A percentile compares a stretch with the other conserved stretches of the same genome.
These are phyloP conservation scores for Graptemys geographica DNA, from an alignment of 2,797 vertebrate species.

Conservation along the genomic window DNA sequence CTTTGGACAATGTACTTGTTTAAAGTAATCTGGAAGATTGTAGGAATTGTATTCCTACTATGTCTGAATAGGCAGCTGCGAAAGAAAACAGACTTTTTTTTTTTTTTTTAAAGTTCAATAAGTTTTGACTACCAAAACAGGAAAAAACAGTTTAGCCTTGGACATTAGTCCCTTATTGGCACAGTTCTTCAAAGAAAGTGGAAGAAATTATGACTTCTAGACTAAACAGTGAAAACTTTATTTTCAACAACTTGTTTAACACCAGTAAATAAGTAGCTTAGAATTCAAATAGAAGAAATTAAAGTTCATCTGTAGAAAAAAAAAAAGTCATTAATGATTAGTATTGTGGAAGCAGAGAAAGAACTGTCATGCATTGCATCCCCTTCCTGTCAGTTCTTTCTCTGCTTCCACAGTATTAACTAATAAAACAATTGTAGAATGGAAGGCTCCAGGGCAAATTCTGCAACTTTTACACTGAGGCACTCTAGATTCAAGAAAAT, in stretches of 20 bases:
- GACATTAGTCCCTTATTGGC: conserved; percentile 31
- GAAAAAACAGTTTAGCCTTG: neutral
- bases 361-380: too few species aligned
- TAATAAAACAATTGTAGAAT: neutral
- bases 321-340: neutral
- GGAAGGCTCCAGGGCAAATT: neutral
- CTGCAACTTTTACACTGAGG: neutral
- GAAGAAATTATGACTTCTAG: neutral
- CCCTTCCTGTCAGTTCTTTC: too few species aligned
- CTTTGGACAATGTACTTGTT: neutral
- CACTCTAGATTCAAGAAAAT: neutral
- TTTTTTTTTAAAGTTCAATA: neutral
- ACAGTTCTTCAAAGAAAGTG: neutral
- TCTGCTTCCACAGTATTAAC: neutral
- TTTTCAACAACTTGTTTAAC: neutral
- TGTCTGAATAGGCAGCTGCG: neutral
- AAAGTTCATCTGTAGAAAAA: conserved; percentile 4
- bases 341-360: neutral
- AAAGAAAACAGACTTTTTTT: neutral
- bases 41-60: neutral
- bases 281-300: conserved; percentile 4
- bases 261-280: neutral
- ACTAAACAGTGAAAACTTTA: neutral
- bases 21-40: neutral
- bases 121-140: neutral